Evolutionary conservation across 2,888 invertebrate genomes (phyloP), one percentile per base, ranked within the genome.

Genomic region (Hypomecis punctinalis): DNA sequence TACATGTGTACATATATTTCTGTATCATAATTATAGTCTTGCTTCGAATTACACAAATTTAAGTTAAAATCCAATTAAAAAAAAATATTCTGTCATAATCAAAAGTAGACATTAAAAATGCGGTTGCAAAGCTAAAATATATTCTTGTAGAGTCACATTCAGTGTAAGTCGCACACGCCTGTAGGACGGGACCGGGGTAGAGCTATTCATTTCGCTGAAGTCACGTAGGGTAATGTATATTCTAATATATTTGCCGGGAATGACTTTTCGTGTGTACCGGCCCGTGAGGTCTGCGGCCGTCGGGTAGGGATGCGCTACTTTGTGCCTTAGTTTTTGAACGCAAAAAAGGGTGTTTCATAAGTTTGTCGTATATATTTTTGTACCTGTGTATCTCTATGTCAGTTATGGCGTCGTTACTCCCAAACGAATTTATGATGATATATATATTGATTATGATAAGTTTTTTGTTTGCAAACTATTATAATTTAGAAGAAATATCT

Each of bases 221-320:
- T 88, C 92, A 88, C 90, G 89, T 88, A 88, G 88, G 86, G 90
- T 92, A 92, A 93, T 93, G 91, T 91, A 92, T 92, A 93, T 93
- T 93, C 92, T 92, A 93, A 93, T 92, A 93, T 92, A 93, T 93
- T 93, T 93, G 90, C 89, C 79, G 82, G 86, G 86, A 89, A 85
- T 85, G 91, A 93, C 93, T 92, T 92, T 91, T 91, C 91, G 91
- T 92, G 91, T 81, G 82, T 84, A 91, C 81, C 91, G 90, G 91
- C 78, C 92, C 93, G 89, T 91, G 86, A 83, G 88, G 88, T 85
- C 88, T 90, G 91, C 89, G 91, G 91, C 86, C 85, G 73, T 70
- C 63, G 69, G 61, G 53, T 84, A 84, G 84, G 67, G 83, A 71
- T 72, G 86, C 55, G 64, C 51, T 13, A 64, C 5, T 40, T 58